A percentile compares a stretch with the other conserved stretches of the same genome.
Conservation (phyloP, 2,113 vertebrate genomes). For the Corydoras maculifer region DNA sequence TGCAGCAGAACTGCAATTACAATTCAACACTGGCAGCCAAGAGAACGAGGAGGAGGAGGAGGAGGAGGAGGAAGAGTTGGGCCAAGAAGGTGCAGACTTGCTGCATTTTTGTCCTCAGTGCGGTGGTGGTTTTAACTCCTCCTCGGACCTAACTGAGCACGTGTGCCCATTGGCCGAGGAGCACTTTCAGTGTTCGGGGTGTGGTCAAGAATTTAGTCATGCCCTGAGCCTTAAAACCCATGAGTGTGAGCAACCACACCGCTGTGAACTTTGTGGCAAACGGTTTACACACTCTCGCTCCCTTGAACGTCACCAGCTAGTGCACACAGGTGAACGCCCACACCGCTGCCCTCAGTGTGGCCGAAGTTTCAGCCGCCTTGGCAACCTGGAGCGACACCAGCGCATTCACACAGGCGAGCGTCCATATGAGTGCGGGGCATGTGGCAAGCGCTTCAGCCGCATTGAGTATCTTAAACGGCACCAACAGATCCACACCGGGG, state of each 20-base stretch:
- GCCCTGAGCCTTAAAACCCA: constrained; percentile 84
- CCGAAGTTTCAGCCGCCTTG: constrained; percentile 70
- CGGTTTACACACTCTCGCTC: constrained; percentile 86
- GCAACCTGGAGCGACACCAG: constrained; percentile 74
- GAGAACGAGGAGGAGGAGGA: constrained; percentile 58
- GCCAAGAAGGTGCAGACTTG: constrained; percentile 53
- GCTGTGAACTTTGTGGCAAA: constrained; percentile 84
- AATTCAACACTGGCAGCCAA: constrained; percentile 46
- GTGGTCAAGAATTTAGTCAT: constrained; percentile 76
- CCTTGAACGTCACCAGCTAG: constrained; percentile 85
- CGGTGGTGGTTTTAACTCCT: constrained; percentile 59
- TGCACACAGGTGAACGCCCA: constrained; percentile 80
- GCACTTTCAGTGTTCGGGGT: constrained; percentile 72
- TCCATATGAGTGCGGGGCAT: constrained; percentile 72
- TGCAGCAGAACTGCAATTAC: constrained; percentile 42
- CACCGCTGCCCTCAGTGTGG: constrained; percentile 69
- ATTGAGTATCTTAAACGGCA: constrained; percentile 77
- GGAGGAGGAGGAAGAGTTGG: constrained; percentile 50
- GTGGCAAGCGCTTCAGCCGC: constrained; percentile 78
- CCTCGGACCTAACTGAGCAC: constrained; percentile 62
- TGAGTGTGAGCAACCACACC: constrained; percentile 82
- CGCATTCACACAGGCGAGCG: constrained; percentile 73
- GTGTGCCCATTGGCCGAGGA: constrained; percentile 64
- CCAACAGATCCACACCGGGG: constrained; percentile 63
- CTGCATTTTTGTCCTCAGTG: constrained; percentile 66